Conservation (phyloP, 1,140 invertebrate species). For the Piezodorus guildinii region DNA sequence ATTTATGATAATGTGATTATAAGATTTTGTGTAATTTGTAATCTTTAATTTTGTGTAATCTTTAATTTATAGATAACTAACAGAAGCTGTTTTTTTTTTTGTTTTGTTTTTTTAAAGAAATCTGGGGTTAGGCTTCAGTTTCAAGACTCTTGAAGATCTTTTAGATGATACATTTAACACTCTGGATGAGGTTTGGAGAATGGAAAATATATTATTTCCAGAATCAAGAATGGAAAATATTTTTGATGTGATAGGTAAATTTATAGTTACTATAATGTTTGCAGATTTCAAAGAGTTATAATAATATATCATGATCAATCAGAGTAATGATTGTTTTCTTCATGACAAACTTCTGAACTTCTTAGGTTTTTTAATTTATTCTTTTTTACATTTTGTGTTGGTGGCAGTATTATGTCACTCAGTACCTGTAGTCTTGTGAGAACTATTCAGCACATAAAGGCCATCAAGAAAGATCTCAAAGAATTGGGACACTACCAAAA, state of each 20-base stretch:
- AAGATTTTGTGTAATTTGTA: no score
- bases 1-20: no score
- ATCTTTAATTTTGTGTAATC: no score
- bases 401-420: no score
- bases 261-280: neutral
- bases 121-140: neutral
- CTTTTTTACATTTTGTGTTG: neutral
- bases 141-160: constrained; percentile 9
- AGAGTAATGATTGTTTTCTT: neutral
- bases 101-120: neutral
- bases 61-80: neutral
- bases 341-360: neutral
- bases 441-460: no score
- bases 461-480: no score
- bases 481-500: no score
- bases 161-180: constrained; percentile 10
- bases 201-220: neutral
- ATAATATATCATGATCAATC: neutral
- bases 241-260: constrained; percentile 15
- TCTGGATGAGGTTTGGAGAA: constrained; percentile 18
- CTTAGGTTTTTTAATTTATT: neutral
- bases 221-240: constrained; percentile 17
- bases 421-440: no score
- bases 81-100: neutral
- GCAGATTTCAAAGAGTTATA: neutral